These are phyloP conservation scores for Geophilus truncorum DNA, from an alignment of 2,888 invertebrate species.

Conservation along the genomic window DNA sequence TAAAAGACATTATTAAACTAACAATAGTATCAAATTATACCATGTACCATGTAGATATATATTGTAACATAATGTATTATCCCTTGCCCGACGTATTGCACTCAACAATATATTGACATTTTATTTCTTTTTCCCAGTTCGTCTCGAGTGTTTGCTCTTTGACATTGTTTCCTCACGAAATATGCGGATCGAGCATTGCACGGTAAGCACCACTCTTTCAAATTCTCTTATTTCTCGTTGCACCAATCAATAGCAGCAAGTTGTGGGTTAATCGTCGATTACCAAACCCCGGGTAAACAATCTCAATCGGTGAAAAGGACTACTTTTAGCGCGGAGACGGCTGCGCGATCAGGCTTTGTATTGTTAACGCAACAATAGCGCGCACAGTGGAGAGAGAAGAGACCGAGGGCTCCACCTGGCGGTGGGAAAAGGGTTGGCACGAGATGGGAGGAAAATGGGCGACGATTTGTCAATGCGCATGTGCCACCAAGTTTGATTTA, in stretches of 20 bases:
- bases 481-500: conserved; percentile 3
- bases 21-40: too few species aligned
- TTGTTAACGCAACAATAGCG: background rate
- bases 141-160: too few species aligned
- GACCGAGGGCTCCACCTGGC: background rate
- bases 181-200: background rate
- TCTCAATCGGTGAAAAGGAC: background rate
- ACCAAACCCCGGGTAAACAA: too few species aligned
- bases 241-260: background rate
- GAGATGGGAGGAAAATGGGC: background rate
- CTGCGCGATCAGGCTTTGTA: background rate
- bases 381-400: too few species aligned
- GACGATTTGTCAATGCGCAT: conserved; percentile 11
- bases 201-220: too few species aligned
- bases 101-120: too few species aligned
- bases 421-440: background rate
- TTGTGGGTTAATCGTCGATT: background rate
- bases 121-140: background rate
- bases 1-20: too few species aligned
- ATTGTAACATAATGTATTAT: too few species aligned
- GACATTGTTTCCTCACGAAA: too few species aligned
- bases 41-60: too few species aligned
- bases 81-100: too few species aligned
- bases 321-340: background rate
- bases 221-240: too few species aligned